These are phyloP conservation scores for Parnassius glacialis DNA, from an alignment of 2,888 invertebrate species.

Conservation along the genomic window DNA sequence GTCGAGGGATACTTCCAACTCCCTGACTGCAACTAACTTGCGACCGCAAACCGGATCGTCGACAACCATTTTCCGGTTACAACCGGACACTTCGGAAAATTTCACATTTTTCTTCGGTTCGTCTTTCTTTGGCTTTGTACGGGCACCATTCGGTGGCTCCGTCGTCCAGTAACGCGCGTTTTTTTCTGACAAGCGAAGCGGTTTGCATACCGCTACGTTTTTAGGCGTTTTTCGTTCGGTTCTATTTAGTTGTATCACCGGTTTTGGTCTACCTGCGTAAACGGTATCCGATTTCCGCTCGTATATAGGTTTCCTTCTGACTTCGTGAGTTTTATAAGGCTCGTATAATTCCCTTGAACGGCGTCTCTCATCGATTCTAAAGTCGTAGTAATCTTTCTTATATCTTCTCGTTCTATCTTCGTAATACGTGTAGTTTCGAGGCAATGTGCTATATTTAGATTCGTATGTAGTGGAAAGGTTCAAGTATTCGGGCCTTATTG, in stretches of 20 bases:
- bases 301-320: conserved; percentile 12
- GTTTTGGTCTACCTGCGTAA: conserved; percentile 26
- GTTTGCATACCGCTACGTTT: conserved; percentile 72
- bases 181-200: conserved; percentile 62
- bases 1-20: conserved; percentile 72
- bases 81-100: conserved; percentile 76
- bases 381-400: conserved; percentile 72
- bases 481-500: conserved; percentile 73
- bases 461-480: conserved; percentile 67
- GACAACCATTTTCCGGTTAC: conserved; percentile 70
- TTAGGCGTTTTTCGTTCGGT: conserved; percentile 42
- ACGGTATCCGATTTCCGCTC: conserved; percentile 30
- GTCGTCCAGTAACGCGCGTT: conserved; percentile 72
- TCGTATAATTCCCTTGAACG: conserved; percentile 54
- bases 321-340: conserved; percentile 42
- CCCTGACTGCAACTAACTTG: conserved; percentile 72
- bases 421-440: conserved; percentile 65
- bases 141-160: conserved; percentile 53
- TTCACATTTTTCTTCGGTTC: conserved; percentile 75
- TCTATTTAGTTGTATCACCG: conserved; percentile 34
- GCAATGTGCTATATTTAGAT: conserved; percentile 69
- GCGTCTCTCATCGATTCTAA: conserved; percentile 64
- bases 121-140: conserved; percentile 55
- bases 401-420: conserved; percentile 56
- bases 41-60: conserved; percentile 68